Conservation (phyloP, 2,113 vertebrate genomes). For the Tautogolabrus adspersus region DNA sequence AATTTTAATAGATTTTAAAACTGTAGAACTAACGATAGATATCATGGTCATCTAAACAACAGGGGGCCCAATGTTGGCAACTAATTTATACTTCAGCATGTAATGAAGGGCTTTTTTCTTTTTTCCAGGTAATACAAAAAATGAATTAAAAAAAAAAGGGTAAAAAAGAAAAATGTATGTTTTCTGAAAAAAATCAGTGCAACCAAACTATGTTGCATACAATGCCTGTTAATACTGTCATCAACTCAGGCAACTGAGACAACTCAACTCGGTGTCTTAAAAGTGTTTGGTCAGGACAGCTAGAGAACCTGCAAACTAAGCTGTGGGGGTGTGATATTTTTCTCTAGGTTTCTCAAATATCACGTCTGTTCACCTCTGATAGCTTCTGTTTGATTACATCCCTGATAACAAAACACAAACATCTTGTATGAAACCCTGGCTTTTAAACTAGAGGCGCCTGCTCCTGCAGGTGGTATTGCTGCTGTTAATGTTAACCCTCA, state of each 20-base stretch:
- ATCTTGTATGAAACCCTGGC: slow-evolving; percentile 23
- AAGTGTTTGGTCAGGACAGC: not conserved
- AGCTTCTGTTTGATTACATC: slow-evolving; percentile 15
- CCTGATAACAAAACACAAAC: slow-evolving; percentile 5
- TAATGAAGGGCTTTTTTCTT: slow-evolving; percentile 30
- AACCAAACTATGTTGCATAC: not conserved
- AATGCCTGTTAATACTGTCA: not conserved
- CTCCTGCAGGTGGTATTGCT: slow-evolving; percentile 53
- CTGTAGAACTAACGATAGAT: slow-evolving; percentile 32
- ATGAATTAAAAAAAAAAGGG: not conserved
- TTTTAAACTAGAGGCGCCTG: slow-evolving; percentile 44
- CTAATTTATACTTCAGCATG: slow-evolving; percentile 38
- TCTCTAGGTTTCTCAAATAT: not conserved
- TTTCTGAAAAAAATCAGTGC: slow-evolving; percentile 22
- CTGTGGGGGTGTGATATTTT: not conserved
- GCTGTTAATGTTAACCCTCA: slow-evolving; percentile 53
- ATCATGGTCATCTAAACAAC: slow-evolving; percentile 8
- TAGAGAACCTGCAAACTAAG: slow-evolving; percentile 2
- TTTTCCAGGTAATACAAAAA: not conserved
- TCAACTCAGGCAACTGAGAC: not conserved
- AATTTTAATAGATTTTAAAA: slow-evolving; percentile 68
- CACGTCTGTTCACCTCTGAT: not conserved
- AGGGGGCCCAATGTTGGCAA: slow-evolving; percentile 16
- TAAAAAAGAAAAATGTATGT: not conserved
- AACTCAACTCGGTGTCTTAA: not conserved